Evolutionary conservation across 53 echinoderm and acorn worm genomes (phyloP), one percentile per base, ranked within the genome.

Genomic region (Patiria pectinifera): DNA sequence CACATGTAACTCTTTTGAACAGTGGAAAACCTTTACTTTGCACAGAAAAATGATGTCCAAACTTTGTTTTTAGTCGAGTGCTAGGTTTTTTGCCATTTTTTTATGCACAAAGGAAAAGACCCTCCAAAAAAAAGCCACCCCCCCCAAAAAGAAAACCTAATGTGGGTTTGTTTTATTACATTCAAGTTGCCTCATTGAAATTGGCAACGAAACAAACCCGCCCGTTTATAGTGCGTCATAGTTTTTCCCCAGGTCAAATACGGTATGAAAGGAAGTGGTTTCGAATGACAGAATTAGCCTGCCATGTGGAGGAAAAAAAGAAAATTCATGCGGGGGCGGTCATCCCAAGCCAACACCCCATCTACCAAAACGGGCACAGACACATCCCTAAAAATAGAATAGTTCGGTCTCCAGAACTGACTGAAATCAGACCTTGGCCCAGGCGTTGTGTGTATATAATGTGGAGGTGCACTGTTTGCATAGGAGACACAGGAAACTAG

Each of bases 391-490:
- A 86, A 58, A 72, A 86, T 86, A 86, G 86, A 86, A 74, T 45
- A 9, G 74, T 53, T 16, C 45, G n/a, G 24, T 18, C 53, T 85
- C 45, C 71, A 4, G 86, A 72, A 63, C 48, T 60, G 69, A 14
- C 71, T 86, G 86, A 49, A 86, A 86, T 48, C 48, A 58, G 86
- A 86, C 45, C 71, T 48, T 74, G 86, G 74, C 66, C 5, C 43
- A 23, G 48, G 45, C 24, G 11, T 4, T 12, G 3, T 14, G 45
- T 79, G 79, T 45, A n/a, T 69, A 35, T 35, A 35, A 35, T 35
- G 44, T 66, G n/a, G 35, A 69, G 48, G 63, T 86, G 86, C 46
- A 48, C 70, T 86, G 74, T 86, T 86, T 86, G 48, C 86, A 71
- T 24, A 53, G 66, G 74, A 23, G 69, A 66, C 15, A 45, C 45